These are phyloP conservation scores for Zaprionus africanus DNA, from an alignment of 1,140 invertebrate genomes.

Conservation along the genomic window DNA sequence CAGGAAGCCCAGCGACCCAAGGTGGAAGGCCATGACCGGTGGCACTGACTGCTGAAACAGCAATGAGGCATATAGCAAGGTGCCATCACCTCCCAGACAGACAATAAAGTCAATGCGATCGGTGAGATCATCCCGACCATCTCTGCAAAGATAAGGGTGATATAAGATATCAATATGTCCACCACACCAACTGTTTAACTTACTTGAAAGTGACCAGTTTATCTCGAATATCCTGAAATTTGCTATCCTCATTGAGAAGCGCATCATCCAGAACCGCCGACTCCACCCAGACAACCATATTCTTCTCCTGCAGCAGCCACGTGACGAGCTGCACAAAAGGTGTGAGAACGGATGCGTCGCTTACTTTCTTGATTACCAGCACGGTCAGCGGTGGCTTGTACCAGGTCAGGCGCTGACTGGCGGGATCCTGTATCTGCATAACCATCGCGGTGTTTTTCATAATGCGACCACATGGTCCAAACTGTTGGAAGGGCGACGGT, in stretches of 20 bases:
- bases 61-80: constrained; percentile 96
- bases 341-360: constrained; percentile 93
- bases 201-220: constrained; percentile 93
- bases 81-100: constrained; percentile 98
- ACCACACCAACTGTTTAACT: constrained; percentile 18
- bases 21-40: constrained; percentile 98
- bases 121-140: constrained; percentile 94
- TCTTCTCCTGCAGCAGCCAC: constrained; percentile 97
- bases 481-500: constrained; percentile 96
- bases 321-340: constrained; percentile 97
- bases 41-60: constrained; percentile 98
- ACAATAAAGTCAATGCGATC: constrained; percentile 99
- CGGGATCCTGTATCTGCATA: constrained; percentile 99
- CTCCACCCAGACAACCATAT: constrained; percentile 97
- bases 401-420: constrained; percentile 97
- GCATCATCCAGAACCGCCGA: constrained; percentile 94
- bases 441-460: constrained; percentile 98
- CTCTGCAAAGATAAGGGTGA: constrained; percentile 84
- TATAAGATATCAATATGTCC: not conserved
- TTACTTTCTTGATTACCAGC: constrained; percentile 97
- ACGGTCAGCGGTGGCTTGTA: constrained; percentile 97
- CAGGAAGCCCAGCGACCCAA: constrained; percentile 98
- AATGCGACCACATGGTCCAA: constrained; percentile 97
- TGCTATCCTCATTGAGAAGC: constrained; percentile 88
- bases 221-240: constrained; percentile 91